Evolutionary conservation across 2,797 vertebrate species (phyloP), one percentile per base, ranked within the genome.

Genomic region (Eulemur rubriventer): DNA sequence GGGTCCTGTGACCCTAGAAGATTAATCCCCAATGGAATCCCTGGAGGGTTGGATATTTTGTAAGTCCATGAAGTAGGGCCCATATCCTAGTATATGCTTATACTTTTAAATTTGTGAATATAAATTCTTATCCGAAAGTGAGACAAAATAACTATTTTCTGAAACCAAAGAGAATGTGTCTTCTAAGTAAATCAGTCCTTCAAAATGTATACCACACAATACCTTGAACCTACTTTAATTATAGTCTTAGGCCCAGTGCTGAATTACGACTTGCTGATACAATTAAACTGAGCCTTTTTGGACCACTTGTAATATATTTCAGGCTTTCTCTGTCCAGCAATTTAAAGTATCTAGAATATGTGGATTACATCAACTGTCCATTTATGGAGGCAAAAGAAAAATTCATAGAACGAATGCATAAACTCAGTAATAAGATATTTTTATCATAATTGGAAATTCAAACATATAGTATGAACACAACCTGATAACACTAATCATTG

Each of bases 101-200:
- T 41, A 72, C 18, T 57, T 94, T 82, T 52, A 65, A 59, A 70
- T 88, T 79, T 95, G 78, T 81, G 17, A 82, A 17, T 84, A 43
- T 43, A 94, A 81, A 92, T 92, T 46, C 7, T 80, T 52, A 88
- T 55, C 67, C 50, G 65, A 41, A 94, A 94, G 48, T 73, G 59
- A 96, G 18, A 83, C 26, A 90, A 80, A 92, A 43, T 63, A 94
- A 76, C 35, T 92, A 5, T 95, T 96, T 48, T 35, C 78, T 89
- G 50, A 57, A 28, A 78, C 89, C 89, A 94, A 89, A 93, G 43
- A 6, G 18, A 95, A 46, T 46, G 52, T 93, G 48, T 88, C 75
- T 94, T 90, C 76, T 91, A 97, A 96, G 55, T 57, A 91, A 95
- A 93, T 91, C 85, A 93, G 94, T 90, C 46, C 48, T 92, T 92